Evolutionary conservation across 2,113 vertebrate species (phyloP).

Genomic region (Trochalopteron elliotii): DNA sequence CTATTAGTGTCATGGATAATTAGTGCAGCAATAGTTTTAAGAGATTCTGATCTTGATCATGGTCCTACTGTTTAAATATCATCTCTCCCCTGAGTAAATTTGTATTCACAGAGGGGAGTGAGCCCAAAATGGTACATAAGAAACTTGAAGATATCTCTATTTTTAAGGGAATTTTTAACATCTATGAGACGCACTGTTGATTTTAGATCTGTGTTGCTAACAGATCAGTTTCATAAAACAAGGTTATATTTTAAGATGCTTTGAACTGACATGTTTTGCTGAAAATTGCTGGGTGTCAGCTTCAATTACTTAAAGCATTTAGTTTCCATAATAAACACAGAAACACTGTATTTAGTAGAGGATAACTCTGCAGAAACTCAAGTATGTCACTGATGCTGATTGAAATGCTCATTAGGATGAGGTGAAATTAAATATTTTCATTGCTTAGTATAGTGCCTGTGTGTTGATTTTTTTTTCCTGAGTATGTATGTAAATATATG

Average conservation of each 20-base stretch:
- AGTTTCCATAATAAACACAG: neutral
- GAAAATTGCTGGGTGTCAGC: neutral
- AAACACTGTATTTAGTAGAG: neutral
- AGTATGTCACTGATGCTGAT: neutral
- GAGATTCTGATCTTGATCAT: neutral
- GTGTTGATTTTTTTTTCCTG: neutral
- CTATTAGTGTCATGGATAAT: neutral
- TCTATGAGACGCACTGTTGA: neutral
- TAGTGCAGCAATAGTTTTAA: neutral
- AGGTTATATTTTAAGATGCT: neutral
- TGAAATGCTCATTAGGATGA: neutral
- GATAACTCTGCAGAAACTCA: neutral
- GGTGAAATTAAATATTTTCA: neutral
- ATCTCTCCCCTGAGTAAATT: neutral
- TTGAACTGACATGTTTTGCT: neutral
- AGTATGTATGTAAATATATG: fast-evolving
- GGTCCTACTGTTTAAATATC: neutral
- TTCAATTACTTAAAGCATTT: neutral
- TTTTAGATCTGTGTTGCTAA: neutral
- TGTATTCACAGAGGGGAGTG: neutral
- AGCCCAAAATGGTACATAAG: neutral
- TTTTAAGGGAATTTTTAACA: neutral
- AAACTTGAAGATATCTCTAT: neutral
- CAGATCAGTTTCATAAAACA: neutral
- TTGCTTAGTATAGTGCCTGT: neutral